Evolutionary conservation across 92 coral and sea anemone species (phyloP).

Genomic region (Paragorgia papillata): DNA sequence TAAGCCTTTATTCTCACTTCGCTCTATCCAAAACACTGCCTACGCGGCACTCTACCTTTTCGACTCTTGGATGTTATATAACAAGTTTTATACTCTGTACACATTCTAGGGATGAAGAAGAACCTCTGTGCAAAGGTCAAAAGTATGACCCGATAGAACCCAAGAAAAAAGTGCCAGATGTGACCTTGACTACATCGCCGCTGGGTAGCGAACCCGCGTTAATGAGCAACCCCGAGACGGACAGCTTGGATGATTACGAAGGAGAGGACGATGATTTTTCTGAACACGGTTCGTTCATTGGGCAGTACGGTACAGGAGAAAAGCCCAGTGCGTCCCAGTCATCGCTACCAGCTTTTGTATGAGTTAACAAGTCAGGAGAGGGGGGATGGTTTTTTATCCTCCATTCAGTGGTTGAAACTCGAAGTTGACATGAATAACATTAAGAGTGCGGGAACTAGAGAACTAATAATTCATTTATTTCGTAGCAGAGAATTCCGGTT

Average conservation of each 20-base stretch:
- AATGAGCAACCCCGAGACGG: background rate
- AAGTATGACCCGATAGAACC: background rate
- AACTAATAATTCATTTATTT: no score
- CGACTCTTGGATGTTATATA: background rate
- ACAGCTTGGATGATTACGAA: slow-evolving; percentile 25
- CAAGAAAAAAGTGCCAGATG: slow-evolving; percentile 7
- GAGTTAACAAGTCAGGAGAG: background rate
- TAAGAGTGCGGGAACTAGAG: no score
- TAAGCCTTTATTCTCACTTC: no score
- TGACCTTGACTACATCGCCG: background rate
- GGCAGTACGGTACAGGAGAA: slow-evolving; percentile 27
- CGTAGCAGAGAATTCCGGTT: no score
- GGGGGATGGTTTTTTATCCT: no score
- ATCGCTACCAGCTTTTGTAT: slow-evolving; percentile 21
- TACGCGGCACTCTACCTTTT: no score
- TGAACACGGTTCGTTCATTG: slow-evolving; percentile 38
- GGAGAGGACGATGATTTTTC: slow-evolving; percentile 29
- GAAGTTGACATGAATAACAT: no score
- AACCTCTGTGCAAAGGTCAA: background rate
- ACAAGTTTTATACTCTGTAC: background rate
- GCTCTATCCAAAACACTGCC: no score
- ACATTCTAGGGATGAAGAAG: background rate
- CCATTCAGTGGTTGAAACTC: no score
- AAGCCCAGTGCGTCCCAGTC: slow-evolving; percentile 8
- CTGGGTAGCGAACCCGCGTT: background rate